phyloP scores from a whole-genome alignment of 2,797 vertebrate species.

The Syngnathus rostellatus region DNA sequence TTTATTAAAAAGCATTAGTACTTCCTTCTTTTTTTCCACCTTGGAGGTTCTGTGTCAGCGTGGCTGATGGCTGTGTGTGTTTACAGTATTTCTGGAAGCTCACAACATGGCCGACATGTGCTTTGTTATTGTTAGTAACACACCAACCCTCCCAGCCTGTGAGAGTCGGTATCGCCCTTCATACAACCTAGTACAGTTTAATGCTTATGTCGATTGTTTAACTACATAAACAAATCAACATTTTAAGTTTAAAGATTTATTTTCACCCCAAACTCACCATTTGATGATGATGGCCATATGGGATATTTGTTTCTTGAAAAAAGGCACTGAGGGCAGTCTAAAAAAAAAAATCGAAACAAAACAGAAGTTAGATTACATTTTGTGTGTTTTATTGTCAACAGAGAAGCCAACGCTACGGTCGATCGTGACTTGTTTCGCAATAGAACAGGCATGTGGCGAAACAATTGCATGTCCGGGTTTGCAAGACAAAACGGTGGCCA shows the following conservation, averaged over 20 bases:
- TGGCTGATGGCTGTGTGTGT: slow-evolving; percentile 62
- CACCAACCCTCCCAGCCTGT: slow-evolving; percentile 44
- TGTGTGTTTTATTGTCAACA: not conserved
- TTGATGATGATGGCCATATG: slow-evolving; percentile 96
- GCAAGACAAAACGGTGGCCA: slow-evolving; percentile 42
- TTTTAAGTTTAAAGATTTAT: not conserved
- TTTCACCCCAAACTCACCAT: slow-evolving; percentile 78
- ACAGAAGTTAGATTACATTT: slow-evolving; percentile 8
- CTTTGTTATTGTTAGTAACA: slow-evolving; percentile 74
- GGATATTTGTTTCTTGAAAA: slow-evolving; percentile 97
- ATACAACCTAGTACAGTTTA: slow-evolving; percentile 14
- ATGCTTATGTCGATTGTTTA: not conserved
- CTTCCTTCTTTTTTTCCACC: slow-evolving; percentile 1
- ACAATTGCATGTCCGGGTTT: not conserved
- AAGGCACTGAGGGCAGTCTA: slow-evolving; percentile 97
- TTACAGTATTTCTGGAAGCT: slow-evolving; percentile 72
- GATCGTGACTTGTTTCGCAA: slow-evolving; percentile 8
- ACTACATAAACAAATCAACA: slow-evolving; percentile 1
- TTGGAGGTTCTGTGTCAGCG: too few species aligned
- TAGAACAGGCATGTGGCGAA: not conserved
- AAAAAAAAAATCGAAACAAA: slow-evolving; percentile 36
- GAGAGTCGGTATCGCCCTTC: slow-evolving; percentile 17
- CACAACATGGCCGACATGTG: slow-evolving; percentile 79
- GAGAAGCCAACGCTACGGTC: not conserved
- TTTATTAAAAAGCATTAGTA: slow-evolving; percentile 14